Conservation (phyloP, 2,113 vertebrate genomes). For the Hypanus sabinus region DNA sequence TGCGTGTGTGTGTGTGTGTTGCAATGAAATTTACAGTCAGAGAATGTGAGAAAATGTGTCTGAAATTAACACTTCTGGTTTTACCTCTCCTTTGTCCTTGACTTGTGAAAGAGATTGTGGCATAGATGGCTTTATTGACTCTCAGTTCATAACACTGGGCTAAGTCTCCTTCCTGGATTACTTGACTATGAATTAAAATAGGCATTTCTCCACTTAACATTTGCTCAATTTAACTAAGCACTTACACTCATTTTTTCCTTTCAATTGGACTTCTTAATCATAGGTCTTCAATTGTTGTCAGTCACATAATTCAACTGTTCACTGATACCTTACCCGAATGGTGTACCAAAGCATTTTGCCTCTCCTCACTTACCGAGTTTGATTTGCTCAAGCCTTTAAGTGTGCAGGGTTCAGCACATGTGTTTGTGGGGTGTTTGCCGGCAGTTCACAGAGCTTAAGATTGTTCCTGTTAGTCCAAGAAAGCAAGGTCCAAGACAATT, state of each 20-base stretch:
- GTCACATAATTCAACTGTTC: not conserved
- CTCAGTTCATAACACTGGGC: not conserved
- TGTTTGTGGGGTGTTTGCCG: not conserved
- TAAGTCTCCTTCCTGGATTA: not conserved
- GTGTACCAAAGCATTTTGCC: not conserved
- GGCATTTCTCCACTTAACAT: not conserved
- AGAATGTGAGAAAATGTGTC: not conserved
- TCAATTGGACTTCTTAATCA: not conserved
- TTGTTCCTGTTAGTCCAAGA: not conserved
- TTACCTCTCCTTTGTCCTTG: not conserved
- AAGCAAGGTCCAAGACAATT: not conserved
- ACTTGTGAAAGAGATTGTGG: not conserved
- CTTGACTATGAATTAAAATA: not conserved
- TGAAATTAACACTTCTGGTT: not conserved
- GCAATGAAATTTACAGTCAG: not conserved
- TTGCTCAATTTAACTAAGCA: not conserved
- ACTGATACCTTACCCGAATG: not conserved
- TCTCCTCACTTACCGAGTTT: not conserved
- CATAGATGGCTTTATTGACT: not conserved
- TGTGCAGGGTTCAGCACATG: not conserved
- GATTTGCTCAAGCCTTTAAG: no score
- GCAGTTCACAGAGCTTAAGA: not conserved
- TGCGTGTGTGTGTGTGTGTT: no score
- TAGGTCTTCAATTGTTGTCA: not conserved
- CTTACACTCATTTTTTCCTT: not conserved